Evolutionary conservation across 2,888 invertebrate species (phyloP).

Genomic region (Cheilosia vulpina): DNA sequence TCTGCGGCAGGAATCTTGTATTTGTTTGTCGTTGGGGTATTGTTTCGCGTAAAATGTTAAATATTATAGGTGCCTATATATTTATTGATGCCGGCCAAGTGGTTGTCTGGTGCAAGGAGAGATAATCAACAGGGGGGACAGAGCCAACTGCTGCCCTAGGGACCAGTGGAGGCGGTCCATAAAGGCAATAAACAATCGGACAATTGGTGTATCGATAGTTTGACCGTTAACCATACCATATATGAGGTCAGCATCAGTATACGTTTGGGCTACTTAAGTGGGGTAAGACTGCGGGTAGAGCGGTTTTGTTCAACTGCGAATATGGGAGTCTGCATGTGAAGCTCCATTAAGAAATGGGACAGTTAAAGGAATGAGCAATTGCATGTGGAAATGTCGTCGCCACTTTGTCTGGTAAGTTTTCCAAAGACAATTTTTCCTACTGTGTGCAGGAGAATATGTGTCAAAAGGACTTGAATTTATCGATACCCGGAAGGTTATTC

Average conservation of each 20-base stretch:
- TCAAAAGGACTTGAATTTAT: too few relatives aligned
- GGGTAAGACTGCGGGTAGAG: background rate
- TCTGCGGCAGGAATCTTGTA: conserved; percentile 74
- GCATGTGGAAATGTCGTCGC: conserved; percentile 27
- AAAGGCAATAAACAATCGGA: conserved; percentile 81
- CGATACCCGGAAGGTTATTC: too few relatives aligned
- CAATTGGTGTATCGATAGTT: conserved; percentile 77
- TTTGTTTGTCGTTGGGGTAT: conserved; percentile 74
- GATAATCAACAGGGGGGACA: background rate
- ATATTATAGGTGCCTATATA: conserved; percentile 63
- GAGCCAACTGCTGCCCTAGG: conserved; percentile 21
- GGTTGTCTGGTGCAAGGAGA: background rate
- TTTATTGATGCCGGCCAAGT: conserved; percentile 55
- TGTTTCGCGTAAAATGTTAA: conserved; percentile 72
- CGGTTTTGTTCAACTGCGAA: background rate
- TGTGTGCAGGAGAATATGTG: too few relatives aligned
- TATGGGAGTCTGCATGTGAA: conserved; percentile 27
- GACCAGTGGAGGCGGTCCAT: conserved; percentile 78
- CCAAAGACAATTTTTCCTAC: too few relatives aligned
- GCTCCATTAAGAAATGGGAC: conserved; percentile 26
- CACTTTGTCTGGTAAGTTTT: conserved; percentile 32
- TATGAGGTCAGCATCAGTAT: conserved; percentile 26
- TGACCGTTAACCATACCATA: conserved; percentile 57
- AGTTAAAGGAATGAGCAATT: background rate
- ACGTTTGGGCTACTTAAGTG: conserved; percentile 27